phyloP scores from a whole-genome alignment of 2,113 vertebrate genomes.

The Eptesicus fuscus region DNA sequence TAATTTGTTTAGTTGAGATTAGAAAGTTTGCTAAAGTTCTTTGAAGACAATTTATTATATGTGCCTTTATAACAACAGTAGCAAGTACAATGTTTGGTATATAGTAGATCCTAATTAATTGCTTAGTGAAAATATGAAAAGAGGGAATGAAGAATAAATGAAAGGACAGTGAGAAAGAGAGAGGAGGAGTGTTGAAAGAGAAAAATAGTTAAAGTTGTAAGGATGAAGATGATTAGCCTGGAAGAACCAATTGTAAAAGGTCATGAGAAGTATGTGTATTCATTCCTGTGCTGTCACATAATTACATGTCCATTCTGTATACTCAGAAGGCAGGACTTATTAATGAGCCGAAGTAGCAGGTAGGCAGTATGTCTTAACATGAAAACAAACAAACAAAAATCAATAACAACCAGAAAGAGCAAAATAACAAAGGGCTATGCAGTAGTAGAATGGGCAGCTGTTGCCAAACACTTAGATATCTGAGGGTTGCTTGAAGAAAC shows the following conservation, averaged over 20 bases:
- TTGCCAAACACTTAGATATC: neutral
- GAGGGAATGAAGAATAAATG: neutral
- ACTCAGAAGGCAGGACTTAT: neutral
- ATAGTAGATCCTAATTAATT: neutral
- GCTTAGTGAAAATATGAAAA: neutral
- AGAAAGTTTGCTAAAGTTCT: neutral
- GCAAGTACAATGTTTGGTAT: neutral
- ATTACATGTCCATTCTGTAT: neutral
- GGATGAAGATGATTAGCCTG: neutral
- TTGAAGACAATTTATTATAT: neutral
- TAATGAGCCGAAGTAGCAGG: neutral
- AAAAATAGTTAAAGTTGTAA: neutral
- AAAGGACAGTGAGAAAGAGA: neutral
- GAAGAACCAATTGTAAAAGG: too few relatives aligned
- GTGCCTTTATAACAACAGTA: neutral
- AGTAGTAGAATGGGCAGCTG: neutral
- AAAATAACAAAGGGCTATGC: neutral
- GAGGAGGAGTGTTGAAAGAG: neutral
- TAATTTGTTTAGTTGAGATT: neutral
- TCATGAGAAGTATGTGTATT: neutral
- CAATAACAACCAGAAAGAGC: neutral
- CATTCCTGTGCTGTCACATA: neutral
- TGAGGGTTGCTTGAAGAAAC: neutral
- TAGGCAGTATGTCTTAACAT: neutral
- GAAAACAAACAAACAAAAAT: neutral